phyloP scores from a whole-genome alignment of 2,888 invertebrate species.

The Bembecia ichneumoniformis region DNA sequence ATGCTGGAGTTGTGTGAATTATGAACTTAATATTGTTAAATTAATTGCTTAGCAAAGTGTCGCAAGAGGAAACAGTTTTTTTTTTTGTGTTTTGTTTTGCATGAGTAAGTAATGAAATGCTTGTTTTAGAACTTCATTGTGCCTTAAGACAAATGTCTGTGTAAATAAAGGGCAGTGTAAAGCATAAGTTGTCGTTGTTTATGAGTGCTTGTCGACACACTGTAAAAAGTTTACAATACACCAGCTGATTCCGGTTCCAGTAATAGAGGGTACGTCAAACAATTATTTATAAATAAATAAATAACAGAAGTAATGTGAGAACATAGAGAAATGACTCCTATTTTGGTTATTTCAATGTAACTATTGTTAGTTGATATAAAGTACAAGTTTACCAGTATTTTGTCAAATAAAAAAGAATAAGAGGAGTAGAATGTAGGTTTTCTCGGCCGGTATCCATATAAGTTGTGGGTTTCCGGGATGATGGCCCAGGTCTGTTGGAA shows the following conservation, averaged over 20 bases:
- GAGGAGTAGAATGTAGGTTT: too few species aligned
- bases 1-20: slow-evolving; percentile 51
- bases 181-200: slow-evolving; percentile 32
- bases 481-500: too few species aligned
- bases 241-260: slow-evolving; percentile 22
- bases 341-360: too few species aligned
- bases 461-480: too few species aligned
- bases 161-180: slow-evolving; percentile 27
- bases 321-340: too few species aligned
- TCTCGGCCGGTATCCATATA: too few species aligned
- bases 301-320: too few species aligned
- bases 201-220: slow-evolving; percentile 29
- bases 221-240: slow-evolving; percentile 31
- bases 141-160: slow-evolving; percentile 29
- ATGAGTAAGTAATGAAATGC: slow-evolving; percentile 47
- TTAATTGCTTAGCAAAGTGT: slow-evolving; percentile 56
- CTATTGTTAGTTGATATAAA: too few species aligned
- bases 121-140: slow-evolving; percentile 18
- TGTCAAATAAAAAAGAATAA: too few species aligned
- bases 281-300: background rate
- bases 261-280: slow-evolving; percentile 15
- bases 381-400: too few species aligned
- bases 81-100: slow-evolving; percentile 56
- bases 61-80: slow-evolving; percentile 28
- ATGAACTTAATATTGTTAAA: slow-evolving; percentile 61